A percentile compares a stretch with the other conserved stretches of the same genome.
phyloP scores from a whole-genome alignment of 2,888 invertebrate species.

The Craniophora ligustri region DNA sequence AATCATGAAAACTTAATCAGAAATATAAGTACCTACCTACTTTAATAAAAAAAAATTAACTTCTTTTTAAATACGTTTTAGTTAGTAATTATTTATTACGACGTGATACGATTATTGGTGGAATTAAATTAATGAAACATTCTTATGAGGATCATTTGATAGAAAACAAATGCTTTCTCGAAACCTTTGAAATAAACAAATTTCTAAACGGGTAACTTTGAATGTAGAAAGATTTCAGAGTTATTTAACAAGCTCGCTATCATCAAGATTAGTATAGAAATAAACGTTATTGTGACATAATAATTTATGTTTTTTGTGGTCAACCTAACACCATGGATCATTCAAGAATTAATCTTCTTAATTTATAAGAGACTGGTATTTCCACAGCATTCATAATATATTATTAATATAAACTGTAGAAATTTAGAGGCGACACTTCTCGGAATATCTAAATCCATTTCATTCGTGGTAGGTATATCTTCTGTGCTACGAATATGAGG shows the following conservation, averaged over 20 bases:
- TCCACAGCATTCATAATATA: constrained; percentile 38
- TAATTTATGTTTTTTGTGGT: background rate
- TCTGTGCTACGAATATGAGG: constrained; percentile 65
- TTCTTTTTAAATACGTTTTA: no score
- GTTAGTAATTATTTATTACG: no score
- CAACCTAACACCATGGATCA: constrained; percentile 6
- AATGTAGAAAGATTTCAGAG: background rate
- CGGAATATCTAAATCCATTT: constrained; percentile 72
- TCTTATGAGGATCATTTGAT: no score
- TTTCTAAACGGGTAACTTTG: no score
- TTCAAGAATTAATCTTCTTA: constrained; percentile 20
- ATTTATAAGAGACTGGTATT: constrained; percentile 33
- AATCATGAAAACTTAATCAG: no score
- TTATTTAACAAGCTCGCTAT: background rate
- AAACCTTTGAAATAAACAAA: no score
- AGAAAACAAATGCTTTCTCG: no score
- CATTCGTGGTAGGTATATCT: constrained; percentile 67
- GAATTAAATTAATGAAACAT: no score
- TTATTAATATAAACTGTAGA: constrained; percentile 51
- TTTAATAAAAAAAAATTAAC: no score
- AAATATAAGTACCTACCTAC: no score
- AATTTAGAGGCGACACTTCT: constrained; percentile 64
- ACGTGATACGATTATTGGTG: no score
- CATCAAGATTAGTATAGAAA: constrained; percentile 1
- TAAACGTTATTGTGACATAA: background rate